Percentiles rank a stretch among this genome's conserved stretches.
Conservation (phyloP, 2,888 invertebrate genomes). For the Nomada ferruginata region DNA sequence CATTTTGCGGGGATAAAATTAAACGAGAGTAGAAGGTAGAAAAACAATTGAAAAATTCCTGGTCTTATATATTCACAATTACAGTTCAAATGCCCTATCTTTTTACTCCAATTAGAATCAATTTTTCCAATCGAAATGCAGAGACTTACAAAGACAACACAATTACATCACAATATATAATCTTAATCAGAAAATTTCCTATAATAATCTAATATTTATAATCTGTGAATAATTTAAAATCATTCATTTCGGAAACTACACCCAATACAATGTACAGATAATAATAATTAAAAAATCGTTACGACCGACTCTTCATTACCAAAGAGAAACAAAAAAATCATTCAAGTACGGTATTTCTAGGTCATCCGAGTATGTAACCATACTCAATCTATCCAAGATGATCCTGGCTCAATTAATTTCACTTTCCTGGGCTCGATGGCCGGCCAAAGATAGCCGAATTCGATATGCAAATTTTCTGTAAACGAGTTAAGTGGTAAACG, state of each 20-base stretch:
- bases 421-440: neutral
- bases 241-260: too few relatives aligned
- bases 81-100: too few relatives aligned
- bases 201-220: too few relatives aligned
- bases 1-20: conserved; percentile 6
- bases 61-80: neutral
- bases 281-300: too few relatives aligned
- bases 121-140: too few relatives aligned
- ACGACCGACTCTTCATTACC: too few relatives aligned
- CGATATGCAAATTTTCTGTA: neutral
- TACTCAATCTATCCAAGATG: neutral
- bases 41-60: neutral
- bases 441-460: neutral
- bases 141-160: too few relatives aligned
- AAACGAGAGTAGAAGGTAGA: neutral
- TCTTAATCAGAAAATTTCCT: too few relatives aligned
- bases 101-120: too few relatives aligned
- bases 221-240: too few relatives aligned
- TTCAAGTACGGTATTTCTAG: neutral
- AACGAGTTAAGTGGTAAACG: conserved; percentile 18
- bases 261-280: too few relatives aligned
- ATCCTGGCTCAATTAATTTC: neutral
- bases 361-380: neutral
- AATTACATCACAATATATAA: too few relatives aligned
- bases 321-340: neutral